Percentiles rank a stretch among this genome's conserved stretches.
Evolutionary conservation across 2,797 vertebrate species (phyloP).

Genomic region (Mus caroli): DNA sequence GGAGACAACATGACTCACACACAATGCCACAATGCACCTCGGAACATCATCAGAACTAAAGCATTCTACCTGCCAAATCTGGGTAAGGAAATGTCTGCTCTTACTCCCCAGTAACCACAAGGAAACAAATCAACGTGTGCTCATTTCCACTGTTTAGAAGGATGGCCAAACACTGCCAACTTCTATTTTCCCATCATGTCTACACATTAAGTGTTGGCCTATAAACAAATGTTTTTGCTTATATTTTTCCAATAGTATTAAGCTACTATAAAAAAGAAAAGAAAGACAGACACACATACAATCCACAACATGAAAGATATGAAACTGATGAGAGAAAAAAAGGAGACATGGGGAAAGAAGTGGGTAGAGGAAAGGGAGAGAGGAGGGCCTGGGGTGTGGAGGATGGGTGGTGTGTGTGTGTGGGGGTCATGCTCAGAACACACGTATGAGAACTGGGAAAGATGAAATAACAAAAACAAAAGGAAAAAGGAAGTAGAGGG

Average conservation of each 20-base stretch:
- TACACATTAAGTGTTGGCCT: conserved; percentile 47
- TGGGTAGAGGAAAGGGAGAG: neutral
- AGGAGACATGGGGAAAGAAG: neutral
- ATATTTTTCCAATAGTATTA: conserved; percentile 32
- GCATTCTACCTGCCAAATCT: conserved; percentile 33
- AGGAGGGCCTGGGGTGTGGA: neutral
- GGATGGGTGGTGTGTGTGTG: no score
- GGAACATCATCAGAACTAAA: neutral
- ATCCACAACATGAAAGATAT: neutral
- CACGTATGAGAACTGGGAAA: neutral
- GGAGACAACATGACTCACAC: neutral
- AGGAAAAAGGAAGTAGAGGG: neutral
- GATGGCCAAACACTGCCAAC: neutral
- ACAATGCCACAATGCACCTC: neutral
- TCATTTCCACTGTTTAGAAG: neutral
- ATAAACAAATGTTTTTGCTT: neutral
- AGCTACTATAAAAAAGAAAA: neutral
- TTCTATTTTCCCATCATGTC: conserved; percentile 10
- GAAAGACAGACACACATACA: neutral
- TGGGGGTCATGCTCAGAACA: neutral
- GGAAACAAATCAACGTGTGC: conserved; percentile 3
- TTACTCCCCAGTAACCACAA: neutral
- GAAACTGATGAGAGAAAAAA: neutral
- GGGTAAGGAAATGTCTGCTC: neutral
- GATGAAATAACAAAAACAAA: neutral